These are phyloP conservation scores for Xiphydria camelus DNA, from an alignment of 2,888 invertebrate species.

Conservation along the genomic window DNA sequence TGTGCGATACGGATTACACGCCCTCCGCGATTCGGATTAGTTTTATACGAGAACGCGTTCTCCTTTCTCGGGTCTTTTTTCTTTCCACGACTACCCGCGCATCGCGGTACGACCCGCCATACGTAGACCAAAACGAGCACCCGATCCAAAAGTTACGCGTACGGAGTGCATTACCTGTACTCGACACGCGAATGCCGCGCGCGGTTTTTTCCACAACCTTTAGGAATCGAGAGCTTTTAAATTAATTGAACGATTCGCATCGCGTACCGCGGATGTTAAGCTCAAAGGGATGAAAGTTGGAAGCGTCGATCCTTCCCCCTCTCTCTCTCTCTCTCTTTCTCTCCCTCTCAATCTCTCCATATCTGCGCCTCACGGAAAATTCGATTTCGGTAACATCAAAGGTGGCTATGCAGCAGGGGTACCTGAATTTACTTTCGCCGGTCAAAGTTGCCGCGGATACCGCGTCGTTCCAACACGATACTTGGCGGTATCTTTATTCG, in stretches of 20 bases:
- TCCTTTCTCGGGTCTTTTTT: constrained; percentile 7
- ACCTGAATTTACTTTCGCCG: not conserved
- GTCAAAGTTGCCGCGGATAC: constrained; percentile 12
- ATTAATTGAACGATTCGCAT: constrained; percentile 35
- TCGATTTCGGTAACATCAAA: constrained; percentile 34
- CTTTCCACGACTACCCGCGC: not conserved
- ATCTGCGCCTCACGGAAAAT: constrained; percentile 19
- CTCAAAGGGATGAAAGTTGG: constrained; percentile 23
- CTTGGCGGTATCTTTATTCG: no score
- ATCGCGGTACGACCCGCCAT: not conserved
- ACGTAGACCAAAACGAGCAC: no score
- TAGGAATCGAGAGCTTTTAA: constrained; percentile 40
- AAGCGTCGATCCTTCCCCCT: constrained; percentile 8
- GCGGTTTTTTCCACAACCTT: no score
- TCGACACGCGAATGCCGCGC: no score
- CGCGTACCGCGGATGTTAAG: constrained; percentile 22
- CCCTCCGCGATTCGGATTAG: constrained; percentile 5
- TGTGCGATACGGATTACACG: not conserved
- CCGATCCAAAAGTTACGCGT: no score
- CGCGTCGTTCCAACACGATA: no score
- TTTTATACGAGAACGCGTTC: constrained; percentile 1
- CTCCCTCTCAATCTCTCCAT: no score
- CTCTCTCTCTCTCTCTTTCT: constrained; percentile 5
- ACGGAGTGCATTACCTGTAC: no score
- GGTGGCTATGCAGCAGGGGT: no score